Base-by-base conservation (phyloP, 2,113 vertebrate genomes). In the Ascaphus truei region DNA sequence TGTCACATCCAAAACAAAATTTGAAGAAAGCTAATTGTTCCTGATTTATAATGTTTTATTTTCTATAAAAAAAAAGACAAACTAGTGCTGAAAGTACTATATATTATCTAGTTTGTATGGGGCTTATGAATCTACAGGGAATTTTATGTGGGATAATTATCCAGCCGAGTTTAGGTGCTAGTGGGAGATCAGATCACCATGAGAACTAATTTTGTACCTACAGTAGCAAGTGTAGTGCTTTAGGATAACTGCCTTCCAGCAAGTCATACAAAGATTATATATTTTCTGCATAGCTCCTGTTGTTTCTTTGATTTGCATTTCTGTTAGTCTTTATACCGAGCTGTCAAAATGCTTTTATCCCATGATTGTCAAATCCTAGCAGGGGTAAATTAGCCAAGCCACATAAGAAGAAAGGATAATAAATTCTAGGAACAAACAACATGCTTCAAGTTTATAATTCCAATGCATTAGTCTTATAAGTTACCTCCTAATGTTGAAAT, bases 311-410 rank as follows among this genome's bases (percentile, higher is more conserved):
- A 66, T 66, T 66, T 55, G 11, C 7, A 31, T 20, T 56, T 23
- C 51, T 66, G 9, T 66, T 56, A 43, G 51, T 31, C 34, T 31
- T 66, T 66, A 50, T 43, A 52, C 22, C 33, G 37, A 53, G 62
- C 48, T 66, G 50, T 55, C 63, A 56, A 22, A 43, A 43, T 55
- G 51, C 63, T 56, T 65, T 66, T 66, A 66, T 56, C 25, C 16
- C 10, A 15, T 13, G 48, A 18, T 18, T 65, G 33, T 25, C 45
- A 62, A 48, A 36, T 27, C 48, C 22, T 57, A 33, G 39, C 52
- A 22, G 51, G 63, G 29, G 37, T 34, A 68, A 57, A 57, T 57
- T 47, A 68, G 50, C 63, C 41, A 55, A 66, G 50, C 63, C 50
- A 66, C 63, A 29, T 55, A 66, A 27, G 25, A 11, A n/a, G 34